A percentile compares a stretch with the other conserved stretches of the same genome.
Evolutionary conservation across 2,888 invertebrate species (phyloP).

Genomic region (Endotricha flammealis): DNA sequence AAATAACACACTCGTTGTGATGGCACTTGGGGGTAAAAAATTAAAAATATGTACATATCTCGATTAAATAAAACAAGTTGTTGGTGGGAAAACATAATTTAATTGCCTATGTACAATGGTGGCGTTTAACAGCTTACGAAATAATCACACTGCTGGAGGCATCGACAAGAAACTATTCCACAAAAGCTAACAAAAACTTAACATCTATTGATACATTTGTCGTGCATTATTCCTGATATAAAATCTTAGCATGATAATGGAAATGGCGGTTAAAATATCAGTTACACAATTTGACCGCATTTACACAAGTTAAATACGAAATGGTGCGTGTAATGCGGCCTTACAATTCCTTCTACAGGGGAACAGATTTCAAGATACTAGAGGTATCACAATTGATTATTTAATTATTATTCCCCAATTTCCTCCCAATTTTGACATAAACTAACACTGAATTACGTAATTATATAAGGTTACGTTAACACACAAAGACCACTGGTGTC

Average conservation of each 20-base stretch:
- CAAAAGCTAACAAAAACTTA: slow-evolving; percentile 49
- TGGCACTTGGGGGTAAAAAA: too few species aligned
- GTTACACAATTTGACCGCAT: slow-evolving; percentile 12
- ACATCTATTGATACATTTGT: slow-evolving; percentile 39
- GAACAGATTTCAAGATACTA: slow-evolving; percentile 46
- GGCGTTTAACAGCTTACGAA: slow-evolving; percentile 49
- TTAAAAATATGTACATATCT: too few species aligned
- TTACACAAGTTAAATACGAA: slow-evolving; percentile 14
- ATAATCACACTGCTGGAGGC: slow-evolving; percentile 48
- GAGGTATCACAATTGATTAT: slow-evolving; percentile 54
- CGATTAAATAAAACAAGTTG: slow-evolving; percentile 12
- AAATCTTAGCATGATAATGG: slow-evolving; percentile 41
- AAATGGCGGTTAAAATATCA: slow-evolving; percentile 24
- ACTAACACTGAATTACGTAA: slow-evolving; percentile 41
- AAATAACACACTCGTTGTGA: too few species aligned
- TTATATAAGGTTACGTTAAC: slow-evolving; percentile 30
- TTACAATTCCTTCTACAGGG: slow-evolving; percentile 42
- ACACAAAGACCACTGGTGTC: slow-evolving; percentile 34
- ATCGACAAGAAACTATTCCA: slow-evolving; percentile 36
- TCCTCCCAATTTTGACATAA: slow-evolving; percentile 26
- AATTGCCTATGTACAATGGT: slow-evolving; percentile 64
- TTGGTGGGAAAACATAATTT: slow-evolving; percentile 70
- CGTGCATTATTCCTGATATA: slow-evolving; percentile 47
- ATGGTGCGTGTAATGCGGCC: slow-evolving; percentile 20
- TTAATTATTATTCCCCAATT: slow-evolving; percentile 31